Conservation (phyloP, 1,140 invertebrate genomes). For the Atta cephalotes region DNA sequence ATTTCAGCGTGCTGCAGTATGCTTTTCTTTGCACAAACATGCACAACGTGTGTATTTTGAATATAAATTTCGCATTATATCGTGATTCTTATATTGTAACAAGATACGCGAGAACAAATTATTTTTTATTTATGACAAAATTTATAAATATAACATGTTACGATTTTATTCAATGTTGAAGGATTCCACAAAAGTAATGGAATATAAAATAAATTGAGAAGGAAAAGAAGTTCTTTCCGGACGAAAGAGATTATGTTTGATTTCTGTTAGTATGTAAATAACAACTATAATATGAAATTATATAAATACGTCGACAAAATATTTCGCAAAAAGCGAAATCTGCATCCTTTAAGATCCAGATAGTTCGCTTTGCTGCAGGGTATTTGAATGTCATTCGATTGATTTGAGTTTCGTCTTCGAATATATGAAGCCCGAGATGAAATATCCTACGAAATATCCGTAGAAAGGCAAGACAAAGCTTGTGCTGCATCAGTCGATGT, state of each 20-base stretch:
- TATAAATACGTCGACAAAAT: constrained; percentile 17
- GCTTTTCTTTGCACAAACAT: constrained; percentile 12
- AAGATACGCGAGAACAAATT: neutral
- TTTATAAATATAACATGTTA: neutral
- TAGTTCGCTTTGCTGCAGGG: neutral
- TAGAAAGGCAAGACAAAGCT: constrained; percentile 60
- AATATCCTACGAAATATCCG: constrained; percentile 49
- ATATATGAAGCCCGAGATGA: constrained; percentile 44
- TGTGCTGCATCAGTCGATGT: constrained; percentile 44
- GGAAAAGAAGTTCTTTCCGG: neutral
- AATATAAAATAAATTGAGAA: neutral
- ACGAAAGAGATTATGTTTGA: constrained; percentile 10
- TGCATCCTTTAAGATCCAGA: constrained; percentile 10
- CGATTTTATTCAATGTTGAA: neutral
- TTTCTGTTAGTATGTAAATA: constrained; percentile 13
- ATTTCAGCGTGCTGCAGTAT: constrained; percentile 17
- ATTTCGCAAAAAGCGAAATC: constrained; percentile 5
- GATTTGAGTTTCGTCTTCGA: constrained; percentile 42
- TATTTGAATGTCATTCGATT: constrained; percentile 48
- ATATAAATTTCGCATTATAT: constrained; percentile 9
- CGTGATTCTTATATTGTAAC: neutral
- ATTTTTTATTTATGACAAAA: neutral
- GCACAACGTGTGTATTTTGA: neutral
- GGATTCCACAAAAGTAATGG: neutral
- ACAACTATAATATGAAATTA: constrained; percentile 21